Evolutionary conservation across 2,888 invertebrate species (phyloP), one percentile per base, ranked within the genome.

Genomic region (Bembecia ichneumoniformis): DNA sequence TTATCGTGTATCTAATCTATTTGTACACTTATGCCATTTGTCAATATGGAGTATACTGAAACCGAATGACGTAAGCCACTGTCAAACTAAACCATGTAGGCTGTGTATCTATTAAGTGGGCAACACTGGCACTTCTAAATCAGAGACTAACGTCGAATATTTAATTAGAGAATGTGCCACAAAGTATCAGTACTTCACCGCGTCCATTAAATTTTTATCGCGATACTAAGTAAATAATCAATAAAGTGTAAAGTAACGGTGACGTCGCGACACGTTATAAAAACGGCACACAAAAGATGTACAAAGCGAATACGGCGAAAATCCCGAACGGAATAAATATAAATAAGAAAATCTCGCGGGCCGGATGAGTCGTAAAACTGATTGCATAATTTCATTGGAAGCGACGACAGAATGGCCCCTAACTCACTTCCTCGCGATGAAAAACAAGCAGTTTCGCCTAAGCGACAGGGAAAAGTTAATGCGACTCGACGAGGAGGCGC

Each of bases 301-400:
- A 13, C 44, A 44, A 15, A 52, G 59, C 55, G 59, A 61, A 56
- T 54, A 56, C 58, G 55, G 55, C 56, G 54, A 53, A 59, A 58
- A 59, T 51, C 51, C 54, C 49, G 58, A 56, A 53, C 55, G 62
- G 60, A 64, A 62, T 61, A 59, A 64, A 66, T 63, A 61, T 65
- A 66, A 63, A 67, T 58, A 66, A 64, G 64, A 74, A 74, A 73
- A 77, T 70, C 68, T 67, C 66, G 63, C 64, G 63, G 66, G 66
- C 66, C 75, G 75, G 76, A 75, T 74, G 73, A 74, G 66, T 77
- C 77, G 77, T 80, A 78, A 80, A 80, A 78, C 74, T 77, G 78
- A 81, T 80, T 80, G 79, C 77, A 76, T 81, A 78, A 81, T 81
- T 78, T 76, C 73, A 80, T 82, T 78, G 77, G 75, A 70, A 74